Base-by-base conservation (phyloP, 2,888 invertebrate species). In the Hirtodrosophila trivittata region DNA sequence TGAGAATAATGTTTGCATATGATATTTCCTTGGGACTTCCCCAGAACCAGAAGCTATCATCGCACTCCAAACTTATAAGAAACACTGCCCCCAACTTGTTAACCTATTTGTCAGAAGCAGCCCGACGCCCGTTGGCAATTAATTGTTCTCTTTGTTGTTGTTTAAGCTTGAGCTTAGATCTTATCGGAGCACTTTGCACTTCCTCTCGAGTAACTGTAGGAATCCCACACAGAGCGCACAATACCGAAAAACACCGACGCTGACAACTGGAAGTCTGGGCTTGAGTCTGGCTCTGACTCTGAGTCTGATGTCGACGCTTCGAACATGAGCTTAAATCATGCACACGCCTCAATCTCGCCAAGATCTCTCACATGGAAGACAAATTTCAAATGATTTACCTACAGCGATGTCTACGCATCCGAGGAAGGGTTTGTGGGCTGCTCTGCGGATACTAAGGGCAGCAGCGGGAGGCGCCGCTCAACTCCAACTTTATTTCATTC, bases 311-410 rank as follows among this genome's bases (percentile, higher is more conserved):
- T 49, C 32, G 43, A 51, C 13, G 75, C 71, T 71, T 45, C 62
- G 76, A 82, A 65, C 80, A 75, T 71, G 62, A 68, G 74, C 76
- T 81, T 75, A 49, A 81, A 76, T 76, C 82, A 81, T 71, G 85
- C 70, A 64, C 80, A 84, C 76, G 80, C 85, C 85, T 74, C 74
- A 71, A 81, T 81, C 80, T 81, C 38, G 68, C 60, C 66, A 57
- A 74, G 71, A 84, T 84, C 77, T 75, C 50, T 28, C 28, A 28
- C 28, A 45, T 54, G 58, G 77, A 77, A 81, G 82, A 85, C 85
- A 85, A 82, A 85, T 85, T 75, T 77, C 67, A 67, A 70, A 85
- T 85, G 86, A 82, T 82, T 82, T 82, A 82, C 82, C 82, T 82
- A 85, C 86, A 75, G 80, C 86, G 73, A 39, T 55, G 80, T 33